Base-by-base conservation (phyloP, 2,888 invertebrate genomes). In the Helleia helle region DNA sequence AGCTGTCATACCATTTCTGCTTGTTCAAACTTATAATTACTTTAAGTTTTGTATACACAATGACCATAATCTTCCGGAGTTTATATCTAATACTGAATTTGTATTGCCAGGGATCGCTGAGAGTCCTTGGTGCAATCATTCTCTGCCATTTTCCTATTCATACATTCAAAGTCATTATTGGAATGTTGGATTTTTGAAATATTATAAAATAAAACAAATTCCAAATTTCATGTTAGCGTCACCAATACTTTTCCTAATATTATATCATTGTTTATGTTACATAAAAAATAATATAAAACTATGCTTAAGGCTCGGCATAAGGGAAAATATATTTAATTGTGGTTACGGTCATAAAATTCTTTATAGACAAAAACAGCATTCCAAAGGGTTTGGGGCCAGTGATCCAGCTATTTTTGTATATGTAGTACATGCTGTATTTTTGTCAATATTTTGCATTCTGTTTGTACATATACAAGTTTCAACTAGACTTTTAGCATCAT, bases 381-480 rank as follows among this genome's bases (percentile, higher is more conserved):
- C 59, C 55, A 85, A 71, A 64, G 66, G 61, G 56, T 80, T 80
- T 66, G 80, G 81, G 67, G 65, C 74, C 67, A 84, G 84, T 71
- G 86, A 86, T 67, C 77, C 84, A 46, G 52, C 58, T 50, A 80
- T 89, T 62, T 90, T 91, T 74, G 90, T 90, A 8, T 94, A 92
- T 75, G 72, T 92, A 29, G 71, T 92, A 11, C 97, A 98, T 77
- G 88, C 90, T 30, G 56, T 91, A 17, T 87, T 91, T 61, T 81
- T 97, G 39, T 87, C 91, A 8, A 40, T 92, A 28, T 93, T 95
- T 71, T 94, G 93, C 60, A 77, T 92, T 42, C 72, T 93, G 14
- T 95, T 91, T 77, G 90, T 96, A 44, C 96, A 98, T 71, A 91
- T 97, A 53, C 97, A 98, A 90, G 94, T 97, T 2, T 89, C 93